These are phyloP conservation scores for Aegotheles bennettii DNA, from an alignment of 2,113 vertebrate genomes.

Conservation along the genomic window DNA sequence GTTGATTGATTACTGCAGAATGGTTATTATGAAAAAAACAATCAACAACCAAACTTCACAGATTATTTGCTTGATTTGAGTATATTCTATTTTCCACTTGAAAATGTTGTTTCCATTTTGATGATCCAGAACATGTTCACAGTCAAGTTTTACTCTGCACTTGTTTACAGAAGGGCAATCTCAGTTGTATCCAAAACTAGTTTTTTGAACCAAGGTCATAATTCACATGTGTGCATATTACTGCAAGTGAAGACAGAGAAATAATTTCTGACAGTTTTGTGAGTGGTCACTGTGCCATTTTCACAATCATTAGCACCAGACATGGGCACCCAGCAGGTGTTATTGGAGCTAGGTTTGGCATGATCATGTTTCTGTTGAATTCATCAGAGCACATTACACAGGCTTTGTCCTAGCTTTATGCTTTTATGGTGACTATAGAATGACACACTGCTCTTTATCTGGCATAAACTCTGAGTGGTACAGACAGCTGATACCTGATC, in stretches of 20 bases:
- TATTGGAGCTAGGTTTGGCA: not conserved
- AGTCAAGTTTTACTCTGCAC: not conserved
- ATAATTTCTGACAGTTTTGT: not conserved
- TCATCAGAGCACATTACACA: not conserved
- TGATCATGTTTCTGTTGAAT: not conserved
- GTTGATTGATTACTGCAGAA: not conserved
- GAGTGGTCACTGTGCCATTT: not conserved
- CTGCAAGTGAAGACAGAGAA: not conserved
- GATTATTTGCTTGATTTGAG: not conserved
- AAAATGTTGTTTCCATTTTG: not conserved
- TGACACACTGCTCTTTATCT: not conserved
- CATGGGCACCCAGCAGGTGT: not conserved
- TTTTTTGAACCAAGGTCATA: not conserved
- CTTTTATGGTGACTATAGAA: not conserved
- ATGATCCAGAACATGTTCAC: not conserved
- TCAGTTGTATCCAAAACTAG: not conserved
- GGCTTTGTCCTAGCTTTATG: not conserved
- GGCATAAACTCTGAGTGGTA: not conserved
- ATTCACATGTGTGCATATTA: fast-evolving
- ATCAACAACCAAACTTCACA: not conserved
- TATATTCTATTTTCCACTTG: not conserved
- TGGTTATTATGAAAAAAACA: not conserved
- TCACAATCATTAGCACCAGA: not conserved
- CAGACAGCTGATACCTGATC: not conserved
- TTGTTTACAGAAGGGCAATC: not conserved